Evolutionary conservation across 2,113 vertebrate genomes (phyloP), one percentile per base, ranked within the genome.

Genomic region (Girardinichthys multiradiatus): DNA sequence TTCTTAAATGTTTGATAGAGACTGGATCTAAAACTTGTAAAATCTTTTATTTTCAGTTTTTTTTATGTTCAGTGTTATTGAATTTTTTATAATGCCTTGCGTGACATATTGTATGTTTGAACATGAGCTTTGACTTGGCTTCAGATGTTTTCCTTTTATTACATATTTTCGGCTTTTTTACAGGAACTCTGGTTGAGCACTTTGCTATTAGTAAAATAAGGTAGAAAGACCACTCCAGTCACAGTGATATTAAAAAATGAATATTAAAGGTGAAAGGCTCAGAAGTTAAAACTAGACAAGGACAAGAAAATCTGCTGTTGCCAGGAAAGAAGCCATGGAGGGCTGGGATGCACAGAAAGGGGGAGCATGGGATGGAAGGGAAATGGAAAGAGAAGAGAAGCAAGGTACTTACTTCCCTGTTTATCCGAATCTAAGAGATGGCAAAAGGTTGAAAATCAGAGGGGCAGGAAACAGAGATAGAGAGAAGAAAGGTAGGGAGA

Each of bases 401-500:
- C 86, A 91, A 86, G 73, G 83, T 95, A 95, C 95, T 95, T 95
- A 95, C 94, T 95, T 95, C 95, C 91, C 94, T 94, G 94, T 95
- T 95, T 90, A 95, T 95, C 94, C 94, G 94, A 93, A 95, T 94
- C 94, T 95, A 94, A 91, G 80, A 90, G 86, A 83, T 87, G 90
- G 90, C 88, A 85, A 87, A 15, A 72, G 83, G 72, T 88, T 57
- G 72, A 85, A 82, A 77, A 82, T 68, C 13, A 64, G 70, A 70
- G 37, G 69, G 77, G 63, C 2, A 77, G 59, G 62, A 61, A 71
- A 71, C 27, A 79, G 29, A 84, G 14, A 79, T 63, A 90, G 39
- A 90, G 57, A 91, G 81, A 80, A 75, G 72, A 76, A 35, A 78
- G 75, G 68, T 14, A 69, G 84, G 69, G 64, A 82, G 83, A 81